Conservation (phyloP, 2,113 vertebrate genomes). For the Pundamilia nyererei region DNA sequence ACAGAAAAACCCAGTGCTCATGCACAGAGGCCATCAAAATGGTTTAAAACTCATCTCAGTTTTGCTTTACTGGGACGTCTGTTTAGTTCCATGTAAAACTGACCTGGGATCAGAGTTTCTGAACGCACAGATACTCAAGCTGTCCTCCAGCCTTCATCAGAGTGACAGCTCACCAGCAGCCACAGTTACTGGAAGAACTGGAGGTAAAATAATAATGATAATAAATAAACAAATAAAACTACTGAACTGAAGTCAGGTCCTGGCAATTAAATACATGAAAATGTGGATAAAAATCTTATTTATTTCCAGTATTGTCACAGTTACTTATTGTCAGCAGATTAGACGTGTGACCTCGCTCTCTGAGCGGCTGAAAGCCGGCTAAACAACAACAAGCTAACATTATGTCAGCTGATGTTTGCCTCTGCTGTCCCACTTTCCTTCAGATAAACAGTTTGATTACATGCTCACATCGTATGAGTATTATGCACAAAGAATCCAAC, state of each 20-base stretch:
- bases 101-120: neutral
- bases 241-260: neutral
- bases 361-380: neutral
- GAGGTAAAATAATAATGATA: neutral
- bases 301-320: neutral
- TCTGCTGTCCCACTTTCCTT: neutral
- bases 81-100: neutral
- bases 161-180: neutral
- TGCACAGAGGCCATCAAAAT: neutral
- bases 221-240: neutral
- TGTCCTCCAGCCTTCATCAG: neutral
- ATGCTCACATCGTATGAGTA: rapidly evolving
- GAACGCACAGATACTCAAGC: neutral
- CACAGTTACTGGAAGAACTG: neutral
- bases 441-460: neutral
- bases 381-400: neutral
- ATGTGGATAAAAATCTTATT: neutral
- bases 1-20: neutral
- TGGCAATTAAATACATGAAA: neutral
- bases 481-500: neutral
- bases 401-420: neutral
- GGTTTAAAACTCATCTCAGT: neutral
- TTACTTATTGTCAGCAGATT: neutral
- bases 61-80: neutral
- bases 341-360: neutral